Conservation (phyloP, 2,797 vertebrate species). For the Melopsittacus undulatus region DNA sequence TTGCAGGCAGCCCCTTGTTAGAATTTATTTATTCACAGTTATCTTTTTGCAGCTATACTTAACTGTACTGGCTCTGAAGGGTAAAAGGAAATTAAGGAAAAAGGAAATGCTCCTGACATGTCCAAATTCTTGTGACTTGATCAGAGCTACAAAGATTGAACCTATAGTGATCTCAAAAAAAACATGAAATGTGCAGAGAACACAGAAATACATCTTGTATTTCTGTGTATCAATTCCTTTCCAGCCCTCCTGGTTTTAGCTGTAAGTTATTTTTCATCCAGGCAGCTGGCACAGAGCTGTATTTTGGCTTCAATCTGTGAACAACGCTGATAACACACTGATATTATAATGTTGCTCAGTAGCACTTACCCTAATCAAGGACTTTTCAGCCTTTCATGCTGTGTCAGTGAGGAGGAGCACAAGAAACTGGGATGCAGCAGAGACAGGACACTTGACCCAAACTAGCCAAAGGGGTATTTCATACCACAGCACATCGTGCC, state of each 20-base stretch:
- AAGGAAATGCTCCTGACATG: not conserved
- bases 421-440: not conserved
- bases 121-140: not conserved
- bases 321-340: not conserved
- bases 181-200: not conserved
- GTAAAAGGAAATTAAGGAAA: not conserved
- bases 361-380: not conserved
- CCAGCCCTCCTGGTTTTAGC: not conserved
- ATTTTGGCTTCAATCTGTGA: not conserved
- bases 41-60: not conserved
- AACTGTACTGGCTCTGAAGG: not conserved
- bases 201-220: not conserved
- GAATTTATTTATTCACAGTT: not conserved
- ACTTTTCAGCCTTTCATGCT: not conserved
- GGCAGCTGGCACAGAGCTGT: not conserved
- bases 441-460: not conserved
- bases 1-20: not conserved
- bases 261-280: not conserved
- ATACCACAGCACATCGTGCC: not conserved
- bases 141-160: not conserved
- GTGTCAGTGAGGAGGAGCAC: not conserved
- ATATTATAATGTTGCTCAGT: not conserved
- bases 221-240: not conserved
- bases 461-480: not conserved
- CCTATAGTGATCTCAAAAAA: rapidly evolving